These are phyloP conservation scores for Drosophila orosa DNA, from an alignment of 1,140 invertebrate genomes.

Conservation along the genomic window DNA sequence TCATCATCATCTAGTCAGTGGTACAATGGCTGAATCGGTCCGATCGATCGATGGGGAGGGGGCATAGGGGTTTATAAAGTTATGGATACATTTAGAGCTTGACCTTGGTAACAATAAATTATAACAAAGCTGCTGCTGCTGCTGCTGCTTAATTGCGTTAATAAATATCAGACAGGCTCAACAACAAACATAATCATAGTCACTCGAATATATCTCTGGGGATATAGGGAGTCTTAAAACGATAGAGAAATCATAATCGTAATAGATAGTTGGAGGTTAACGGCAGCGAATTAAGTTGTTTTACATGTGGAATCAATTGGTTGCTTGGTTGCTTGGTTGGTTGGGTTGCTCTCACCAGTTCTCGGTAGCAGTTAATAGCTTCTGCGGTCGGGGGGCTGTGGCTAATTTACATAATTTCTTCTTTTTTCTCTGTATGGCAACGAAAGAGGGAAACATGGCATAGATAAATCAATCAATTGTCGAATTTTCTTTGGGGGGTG, in stretches of 20 bases:
- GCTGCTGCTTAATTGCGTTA: conserved; percentile 66
- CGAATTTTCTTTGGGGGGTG: conserved; percentile 21
- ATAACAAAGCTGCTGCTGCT: conserved; percentile 54
- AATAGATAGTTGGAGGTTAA: conserved; percentile 52
- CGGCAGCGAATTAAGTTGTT: conserved; percentile 60
- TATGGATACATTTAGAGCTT: conserved; percentile 53
- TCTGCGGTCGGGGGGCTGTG: conserved; percentile 59
- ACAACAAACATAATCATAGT: conserved; percentile 68
- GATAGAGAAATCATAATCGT: conserved; percentile 32
- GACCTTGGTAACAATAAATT: conserved; percentile 74
- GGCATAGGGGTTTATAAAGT: conserved; percentile 8
- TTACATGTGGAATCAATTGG: conserved; percentile 40
- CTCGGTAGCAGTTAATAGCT: conserved; percentile 45
- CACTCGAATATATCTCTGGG: conserved; percentile 48
- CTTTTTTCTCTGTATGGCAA: conserved; percentile 62
- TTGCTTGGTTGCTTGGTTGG: conserved; percentile 40
- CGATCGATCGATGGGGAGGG: conserved; percentile 39
- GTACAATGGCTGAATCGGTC: conserved; percentile 52
- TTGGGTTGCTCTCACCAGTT: conserved; percentile 60
- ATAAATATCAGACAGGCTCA: conserved; percentile 80
- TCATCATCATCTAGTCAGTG: conserved; percentile 58
- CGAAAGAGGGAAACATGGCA: conserved; percentile 70
- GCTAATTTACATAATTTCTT: conserved; percentile 71
- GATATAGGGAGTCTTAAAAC: conserved; percentile 46
- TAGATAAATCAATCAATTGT: conserved; percentile 64